These are phyloP conservation scores for Astyanax mexicanus DNA, from an alignment of 2,797 vertebrate genomes.

Conservation along the genomic window DNA sequence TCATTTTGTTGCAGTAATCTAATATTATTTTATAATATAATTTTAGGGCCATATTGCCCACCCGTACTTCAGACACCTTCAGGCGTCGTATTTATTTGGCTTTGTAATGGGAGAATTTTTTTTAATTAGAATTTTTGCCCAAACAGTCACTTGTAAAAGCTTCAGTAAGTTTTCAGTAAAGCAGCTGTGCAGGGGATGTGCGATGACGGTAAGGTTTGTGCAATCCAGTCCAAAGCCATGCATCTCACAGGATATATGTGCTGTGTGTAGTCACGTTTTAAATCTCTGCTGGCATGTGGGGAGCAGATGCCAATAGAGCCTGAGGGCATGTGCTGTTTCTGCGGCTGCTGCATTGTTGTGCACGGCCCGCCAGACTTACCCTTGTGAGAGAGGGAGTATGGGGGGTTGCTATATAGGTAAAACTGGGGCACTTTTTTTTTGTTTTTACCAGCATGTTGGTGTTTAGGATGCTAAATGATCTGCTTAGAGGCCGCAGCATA, in stretches of 20 bases:
- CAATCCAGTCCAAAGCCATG: background rate
- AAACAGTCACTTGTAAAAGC: too few species aligned
- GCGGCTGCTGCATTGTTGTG: conserved; percentile 28
- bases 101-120: too few species aligned
- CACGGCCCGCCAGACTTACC: conserved; percentile 1
- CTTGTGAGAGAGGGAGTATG: background rate
- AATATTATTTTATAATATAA: too few species aligned
- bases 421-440: background rate
- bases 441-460: background rate
- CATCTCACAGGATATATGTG: background rate
- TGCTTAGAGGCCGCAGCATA: too few species aligned
- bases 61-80: too few species aligned
- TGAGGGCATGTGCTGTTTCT: conserved; percentile 22
- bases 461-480: background rate
- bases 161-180: too few species aligned
- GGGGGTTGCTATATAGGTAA: background rate
- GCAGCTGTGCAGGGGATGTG: background rate
- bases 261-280: conserved; percentile 34
- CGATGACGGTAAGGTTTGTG: background rate
- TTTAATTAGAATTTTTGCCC: too few species aligned
- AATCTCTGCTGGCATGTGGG: conserved; percentile 35
- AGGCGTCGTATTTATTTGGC: too few species aligned
- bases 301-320: conserved; percentile 34
- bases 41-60: too few species aligned
- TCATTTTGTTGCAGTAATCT: too few species aligned